Evolutionary conservation across 2,888 invertebrate genomes (phyloP), one percentile per base, ranked within the genome.

Genomic region (Apotomis betuletana): DNA sequence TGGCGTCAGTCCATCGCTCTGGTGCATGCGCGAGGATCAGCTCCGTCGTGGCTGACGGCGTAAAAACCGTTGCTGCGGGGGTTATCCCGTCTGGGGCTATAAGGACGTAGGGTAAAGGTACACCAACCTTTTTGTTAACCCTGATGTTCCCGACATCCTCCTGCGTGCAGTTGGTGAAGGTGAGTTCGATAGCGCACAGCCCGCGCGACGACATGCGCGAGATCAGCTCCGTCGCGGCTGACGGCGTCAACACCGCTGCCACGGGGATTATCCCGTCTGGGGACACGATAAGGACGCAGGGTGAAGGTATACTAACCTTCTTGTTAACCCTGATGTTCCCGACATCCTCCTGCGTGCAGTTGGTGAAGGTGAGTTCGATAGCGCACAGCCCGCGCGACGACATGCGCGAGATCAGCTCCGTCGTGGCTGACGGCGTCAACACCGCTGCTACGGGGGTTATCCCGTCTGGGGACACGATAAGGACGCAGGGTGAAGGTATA

Each of bases 131-230:
- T 79, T 95, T 95, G 55, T 95, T 95, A 72, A 98, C 88, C 78
- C 95, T 94, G 72, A 99, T 95, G 78, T 96, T 94, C 41, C 91
- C 94, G 69, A 97, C 94, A 55, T 95, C 94, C n/a, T 95, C 94
- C 13, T 85, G 85, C 58, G 94, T 93, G 81, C 95, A 94, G 90
- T 99, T 99, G 51, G 95, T 94, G 89, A 99, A 96, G 41, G 94
- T 91, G 73, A 99, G 85, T 85, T 98, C 97, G 10, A 99, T 90
- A 27, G 96, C 96, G 73, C 96, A 95, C 97, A 97, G 87, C 0
- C 97, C 97, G 74, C 91, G 95, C 4, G 96, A 96, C 77, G 93
- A 92, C 75, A 97, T 95, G 89, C 96, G 96, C 76, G 96, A 95
- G 9, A 98, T 81, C 70, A 97, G 89, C 87, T 96, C 96, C 51